Evolutionary conservation across 2,797 vertebrate species (phyloP).

Genomic region (Brotula barbata): DNA sequence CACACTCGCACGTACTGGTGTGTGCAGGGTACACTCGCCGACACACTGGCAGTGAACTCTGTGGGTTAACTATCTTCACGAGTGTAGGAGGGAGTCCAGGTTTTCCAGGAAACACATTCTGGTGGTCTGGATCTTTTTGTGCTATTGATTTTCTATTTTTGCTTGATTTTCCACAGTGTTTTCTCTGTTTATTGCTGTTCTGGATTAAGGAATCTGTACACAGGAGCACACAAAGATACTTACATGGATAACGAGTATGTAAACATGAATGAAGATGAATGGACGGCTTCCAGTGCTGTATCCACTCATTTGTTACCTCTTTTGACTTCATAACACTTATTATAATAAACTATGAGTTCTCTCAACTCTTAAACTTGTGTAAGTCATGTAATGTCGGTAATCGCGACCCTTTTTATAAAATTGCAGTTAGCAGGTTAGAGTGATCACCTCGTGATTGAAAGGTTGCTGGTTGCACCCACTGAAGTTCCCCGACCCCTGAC

Average conservation of each 20-base stretch:
- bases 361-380: no score
- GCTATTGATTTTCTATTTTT: conserved; percentile 36
- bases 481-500: no score
- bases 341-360: no score
- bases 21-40: conserved; percentile 24
- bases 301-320: no score
- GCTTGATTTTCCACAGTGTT: conserved; percentile 5
- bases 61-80: conserved; percentile 31
- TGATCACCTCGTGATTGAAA: no score
- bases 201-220: conserved; percentile 33
- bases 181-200: conserved; percentile 35
- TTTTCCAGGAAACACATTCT: conserved; percentile 48
- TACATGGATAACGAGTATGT: conserved; percentile 1
- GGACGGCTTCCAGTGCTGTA: no score
- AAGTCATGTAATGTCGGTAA: no score
- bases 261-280: no score
- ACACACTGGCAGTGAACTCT: conserved; percentile 52
- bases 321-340: no score
- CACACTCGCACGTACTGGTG: conserved; percentile 41
- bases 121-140: conserved; percentile 53
- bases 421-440: no score
- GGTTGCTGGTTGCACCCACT: no score
- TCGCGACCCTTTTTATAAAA: no score
- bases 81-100: conserved; percentile 38
- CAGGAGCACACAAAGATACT: conserved; percentile 10